A percentile compares a stretch with the other conserved stretches of the same genome.
Conservation (phyloP, 2,888 invertebrate species). For the Erebia palarica region DNA sequence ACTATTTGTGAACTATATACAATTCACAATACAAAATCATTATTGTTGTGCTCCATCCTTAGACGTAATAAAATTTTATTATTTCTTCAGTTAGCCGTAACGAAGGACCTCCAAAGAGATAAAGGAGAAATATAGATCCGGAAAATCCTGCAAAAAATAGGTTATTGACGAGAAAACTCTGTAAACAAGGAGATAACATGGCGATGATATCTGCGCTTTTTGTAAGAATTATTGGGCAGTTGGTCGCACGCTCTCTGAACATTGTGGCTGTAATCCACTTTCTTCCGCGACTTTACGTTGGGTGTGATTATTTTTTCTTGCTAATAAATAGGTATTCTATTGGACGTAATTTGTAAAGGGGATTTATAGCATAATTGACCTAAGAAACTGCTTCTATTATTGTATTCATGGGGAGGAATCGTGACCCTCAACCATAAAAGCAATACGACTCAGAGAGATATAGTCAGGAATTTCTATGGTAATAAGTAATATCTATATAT, state of each 20-base stretch:
- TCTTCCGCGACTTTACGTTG: neutral
- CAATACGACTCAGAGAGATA: no score
- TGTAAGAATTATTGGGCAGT: conserved; percentile 28
- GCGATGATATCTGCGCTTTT: conserved; percentile 26
- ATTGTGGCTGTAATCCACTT: conserved; percentile 7
- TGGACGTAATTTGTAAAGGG: no score
- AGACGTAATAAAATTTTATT: conserved; percentile 42
- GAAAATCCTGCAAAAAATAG: conserved; percentile 32
- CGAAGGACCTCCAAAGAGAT: conserved; percentile 28
- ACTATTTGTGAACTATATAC: conserved; percentile 16
- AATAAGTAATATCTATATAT: no score
- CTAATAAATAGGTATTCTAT: no score
- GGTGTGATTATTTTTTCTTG: neutral
- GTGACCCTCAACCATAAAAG: no score
- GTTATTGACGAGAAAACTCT: conserved; percentile 21
- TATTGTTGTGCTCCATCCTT: conserved; percentile 36
- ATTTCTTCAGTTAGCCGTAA: conserved; percentile 40
- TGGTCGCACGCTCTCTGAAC: conserved; percentile 21
- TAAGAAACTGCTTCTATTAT: no score
- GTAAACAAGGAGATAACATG: conserved; percentile 25
- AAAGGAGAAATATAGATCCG: conserved; percentile 28
- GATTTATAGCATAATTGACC: no score
- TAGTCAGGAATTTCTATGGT: no score
- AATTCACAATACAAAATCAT: conserved; percentile 36
- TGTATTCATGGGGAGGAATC: no score